Evolutionary conservation across 1,140 invertebrate genomes (phyloP).

Genomic region (Sipha flava): DNA sequence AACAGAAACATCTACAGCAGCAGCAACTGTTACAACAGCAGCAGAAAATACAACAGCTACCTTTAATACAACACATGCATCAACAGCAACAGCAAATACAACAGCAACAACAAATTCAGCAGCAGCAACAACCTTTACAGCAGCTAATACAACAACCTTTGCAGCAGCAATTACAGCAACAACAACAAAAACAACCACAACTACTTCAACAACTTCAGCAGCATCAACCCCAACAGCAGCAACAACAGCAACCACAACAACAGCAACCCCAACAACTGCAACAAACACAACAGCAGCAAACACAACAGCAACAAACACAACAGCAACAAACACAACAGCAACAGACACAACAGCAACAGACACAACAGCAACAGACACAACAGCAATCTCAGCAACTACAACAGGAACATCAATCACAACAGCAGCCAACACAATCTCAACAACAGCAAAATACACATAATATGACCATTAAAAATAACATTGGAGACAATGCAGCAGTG

Average conservation of each 20-base stretch:
- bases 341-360: neutral
- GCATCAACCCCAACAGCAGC: neutral
- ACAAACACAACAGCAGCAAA: neutral
- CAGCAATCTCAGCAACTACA: neutral
- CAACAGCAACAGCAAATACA: neutral
- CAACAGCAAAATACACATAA: no score
- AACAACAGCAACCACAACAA: neutral
- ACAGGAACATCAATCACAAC: neutral
- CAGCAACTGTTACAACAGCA: neutral
- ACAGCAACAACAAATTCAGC: neutral
- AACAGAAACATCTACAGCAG: neutral
- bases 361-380: neutral
- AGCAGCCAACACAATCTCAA: neutral
- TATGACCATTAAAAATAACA: neutral
- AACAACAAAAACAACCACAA: neutral
- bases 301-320: neutral
- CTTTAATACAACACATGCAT: neutral
- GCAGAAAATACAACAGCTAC: neutral
- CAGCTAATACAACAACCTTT: neutral
- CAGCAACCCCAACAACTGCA: neutral
- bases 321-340: neutral
- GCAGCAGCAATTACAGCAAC: neutral
- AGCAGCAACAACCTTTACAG: neutral
- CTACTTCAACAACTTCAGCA: neutral
- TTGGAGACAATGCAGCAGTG: neutral